Evolutionary conservation across 2,888 invertebrate genomes (phyloP).

Genomic region (Liopterus haemorrhoidalis): DNA sequence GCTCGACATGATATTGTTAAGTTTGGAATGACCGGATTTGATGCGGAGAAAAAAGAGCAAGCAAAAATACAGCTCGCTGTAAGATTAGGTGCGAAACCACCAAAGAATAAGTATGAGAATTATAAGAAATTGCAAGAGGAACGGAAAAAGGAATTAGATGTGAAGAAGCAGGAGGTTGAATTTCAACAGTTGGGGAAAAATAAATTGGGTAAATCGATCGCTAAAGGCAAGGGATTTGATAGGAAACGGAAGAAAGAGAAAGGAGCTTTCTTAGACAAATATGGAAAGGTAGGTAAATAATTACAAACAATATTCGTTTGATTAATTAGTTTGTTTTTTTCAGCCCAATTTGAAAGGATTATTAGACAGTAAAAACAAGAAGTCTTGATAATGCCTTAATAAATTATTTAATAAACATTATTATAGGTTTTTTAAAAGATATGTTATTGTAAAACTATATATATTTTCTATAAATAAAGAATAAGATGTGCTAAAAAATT

Average conservation of each 20-base stretch:
- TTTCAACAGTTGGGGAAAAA: conserved; percentile 55
- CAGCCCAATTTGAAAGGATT: too few species aligned
- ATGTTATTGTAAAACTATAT: too few species aligned
- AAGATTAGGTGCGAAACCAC: conserved; percentile 75
- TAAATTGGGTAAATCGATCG: conserved; percentile 52
- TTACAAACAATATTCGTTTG: too few species aligned
- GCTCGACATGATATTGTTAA: conserved; percentile 76
- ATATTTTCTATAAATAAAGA: too few species aligned
- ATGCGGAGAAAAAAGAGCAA: conserved; percentile 62
- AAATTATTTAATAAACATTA: too few species aligned
- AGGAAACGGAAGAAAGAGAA: conserved; percentile 49
- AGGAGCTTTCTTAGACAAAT: conserved; percentile 40
- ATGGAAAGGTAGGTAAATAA: conserved; percentile 40
- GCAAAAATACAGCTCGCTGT: conserved; percentile 74
- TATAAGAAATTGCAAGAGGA: conserved; percentile 66
- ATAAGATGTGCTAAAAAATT: too few species aligned
- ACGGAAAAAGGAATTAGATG: conserved; percentile 52
- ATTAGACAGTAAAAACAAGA: too few species aligned
- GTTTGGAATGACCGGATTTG: conserved; percentile 75
- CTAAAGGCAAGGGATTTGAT: conserved; percentile 50
- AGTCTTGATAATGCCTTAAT: too few species aligned
- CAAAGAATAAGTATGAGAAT: conserved; percentile 61
- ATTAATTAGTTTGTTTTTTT: too few species aligned
- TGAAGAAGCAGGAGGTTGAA: conserved; percentile 47
- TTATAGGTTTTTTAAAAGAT: too few species aligned